Conservation (phyloP, 2,888 invertebrate species). For the Drosophila trichaetosa region DNA sequence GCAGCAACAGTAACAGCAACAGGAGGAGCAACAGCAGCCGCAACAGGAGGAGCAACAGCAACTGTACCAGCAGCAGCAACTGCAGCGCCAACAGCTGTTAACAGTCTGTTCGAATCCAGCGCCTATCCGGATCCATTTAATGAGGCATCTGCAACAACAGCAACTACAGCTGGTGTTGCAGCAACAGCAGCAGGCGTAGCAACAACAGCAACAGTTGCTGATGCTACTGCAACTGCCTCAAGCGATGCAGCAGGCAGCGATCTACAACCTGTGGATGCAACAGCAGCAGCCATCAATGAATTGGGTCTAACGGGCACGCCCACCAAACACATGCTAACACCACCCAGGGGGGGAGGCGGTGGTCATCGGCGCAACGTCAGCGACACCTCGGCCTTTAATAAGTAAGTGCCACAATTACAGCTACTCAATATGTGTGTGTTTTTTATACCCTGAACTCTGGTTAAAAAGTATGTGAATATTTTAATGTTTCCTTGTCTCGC, state of each 20-base stretch:
- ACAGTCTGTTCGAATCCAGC: constrained; percentile 88
- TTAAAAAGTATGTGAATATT: background rate
- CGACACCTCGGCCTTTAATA: constrained; percentile 93
- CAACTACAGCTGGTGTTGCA: constrained; percentile 23
- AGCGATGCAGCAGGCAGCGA: constrained; percentile 30
- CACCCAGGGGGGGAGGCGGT: constrained; percentile 75
- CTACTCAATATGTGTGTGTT: background rate
- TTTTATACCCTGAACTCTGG: background rate
- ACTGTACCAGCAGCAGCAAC: constrained; percentile 85
- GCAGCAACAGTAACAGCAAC: constrained; percentile 14
- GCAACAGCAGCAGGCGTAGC: constrained; percentile 28
- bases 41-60: constrained; percentile 11
- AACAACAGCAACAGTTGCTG: constrained; percentile 19
- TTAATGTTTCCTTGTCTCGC: background rate
- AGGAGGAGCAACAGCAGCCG: constrained; percentile 22
- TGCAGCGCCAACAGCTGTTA: constrained; percentile 81
- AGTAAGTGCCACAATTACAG: constrained; percentile 86
- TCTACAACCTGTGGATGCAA: constrained; percentile 22
- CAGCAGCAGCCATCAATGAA: constrained; percentile 26
- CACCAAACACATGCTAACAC: constrained; percentile 81
- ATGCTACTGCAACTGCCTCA: constrained; percentile 44
- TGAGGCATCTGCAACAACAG: constrained; percentile 82
- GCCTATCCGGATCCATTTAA: constrained; percentile 90
- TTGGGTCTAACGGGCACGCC: constrained; percentile 64
- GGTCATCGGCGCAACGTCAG: constrained; percentile 93